Evolutionary conservation across 2,888 invertebrate genomes (phyloP).

Genomic region (Parascotia fuliginaria): DNA sequence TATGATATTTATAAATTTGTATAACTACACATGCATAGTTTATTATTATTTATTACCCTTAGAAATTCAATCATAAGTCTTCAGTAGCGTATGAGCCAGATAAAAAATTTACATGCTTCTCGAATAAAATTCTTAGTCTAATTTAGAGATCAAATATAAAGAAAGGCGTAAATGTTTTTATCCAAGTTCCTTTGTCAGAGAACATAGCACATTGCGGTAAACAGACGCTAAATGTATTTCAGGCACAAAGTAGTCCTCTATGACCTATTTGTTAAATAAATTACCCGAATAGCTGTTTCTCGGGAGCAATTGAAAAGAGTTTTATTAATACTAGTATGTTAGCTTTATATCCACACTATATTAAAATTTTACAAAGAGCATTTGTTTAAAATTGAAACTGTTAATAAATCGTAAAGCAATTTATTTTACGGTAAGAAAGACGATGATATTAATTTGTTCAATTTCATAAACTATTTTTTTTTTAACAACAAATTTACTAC

Average conservation of each 20-base stretch:
- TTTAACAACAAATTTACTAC: too few relatives aligned
- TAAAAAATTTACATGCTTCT: background rate
- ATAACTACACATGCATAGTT: too few relatives aligned
- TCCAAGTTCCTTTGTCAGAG: constrained; percentile 33
- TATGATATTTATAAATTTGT: too few relatives aligned
- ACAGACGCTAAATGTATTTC: constrained; percentile 31
- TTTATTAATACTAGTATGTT: background rate
- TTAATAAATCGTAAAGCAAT: too few relatives aligned
- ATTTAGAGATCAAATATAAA: constrained; percentile 15
- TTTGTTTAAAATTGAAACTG: too few relatives aligned
- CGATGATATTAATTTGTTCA: too few relatives aligned
- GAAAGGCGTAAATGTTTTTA: constrained; percentile 32
- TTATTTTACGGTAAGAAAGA: too few relatives aligned
- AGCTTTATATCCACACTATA: background rate
- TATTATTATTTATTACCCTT: too few relatives aligned
- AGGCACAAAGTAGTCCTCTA: constrained; percentile 37
- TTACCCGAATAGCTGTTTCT: constrained; percentile 18
- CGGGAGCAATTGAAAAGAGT: constrained; percentile 4
- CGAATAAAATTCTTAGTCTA: background rate
- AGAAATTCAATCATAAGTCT: too few relatives aligned
- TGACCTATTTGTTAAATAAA: constrained; percentile 35
- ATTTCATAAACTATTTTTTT: too few relatives aligned
- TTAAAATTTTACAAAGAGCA: too few relatives aligned
- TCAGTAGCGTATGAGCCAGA: constrained; percentile 7
- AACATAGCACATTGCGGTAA: constrained; percentile 24